Conservation (phyloP, 2,888 invertebrate species). For the Meloe dianella region DNA sequence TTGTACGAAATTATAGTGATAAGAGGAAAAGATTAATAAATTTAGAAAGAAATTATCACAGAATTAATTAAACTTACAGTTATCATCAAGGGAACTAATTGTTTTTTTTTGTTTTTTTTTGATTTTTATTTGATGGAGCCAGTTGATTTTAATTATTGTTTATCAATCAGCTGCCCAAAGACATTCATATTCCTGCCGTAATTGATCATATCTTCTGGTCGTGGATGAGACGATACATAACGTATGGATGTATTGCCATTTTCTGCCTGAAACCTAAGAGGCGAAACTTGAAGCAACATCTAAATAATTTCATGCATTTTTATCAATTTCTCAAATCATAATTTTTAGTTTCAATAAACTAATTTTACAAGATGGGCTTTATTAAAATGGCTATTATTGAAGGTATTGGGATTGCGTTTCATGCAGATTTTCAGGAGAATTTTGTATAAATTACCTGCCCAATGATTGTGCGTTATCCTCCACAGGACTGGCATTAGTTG, state of each 20-base stretch:
- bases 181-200: not conserved
- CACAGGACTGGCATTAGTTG: slow-evolving; percentile 64
- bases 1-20: not conserved
- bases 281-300: not conserved
- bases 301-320: not conserved
- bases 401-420: not conserved
- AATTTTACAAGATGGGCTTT: slow-evolving; percentile 10
- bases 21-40: not conserved
- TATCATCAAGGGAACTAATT: not conserved
- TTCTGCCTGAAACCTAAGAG: not conserved
- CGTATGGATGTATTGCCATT: not conserved
- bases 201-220: not conserved
- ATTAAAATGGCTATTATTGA: not conserved
- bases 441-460: slow-evolving; percentile 61
- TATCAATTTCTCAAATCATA: not conserved
- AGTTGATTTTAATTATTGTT: not conserved
- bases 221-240: not conserved
- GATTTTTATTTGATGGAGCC: not conserved
- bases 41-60: slow-evolving; percentile 4
- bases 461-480: slow-evolving; percentile 63
- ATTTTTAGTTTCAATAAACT: not conserved
- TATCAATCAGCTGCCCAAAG: not conserved
- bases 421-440: not conserved
- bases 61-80: slow-evolving; percentile 10
- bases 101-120: not conserved